Evolutionary conservation across 2,797 vertebrate genomes (phyloP).

Genomic region (Dermochelys coriacea): DNA sequence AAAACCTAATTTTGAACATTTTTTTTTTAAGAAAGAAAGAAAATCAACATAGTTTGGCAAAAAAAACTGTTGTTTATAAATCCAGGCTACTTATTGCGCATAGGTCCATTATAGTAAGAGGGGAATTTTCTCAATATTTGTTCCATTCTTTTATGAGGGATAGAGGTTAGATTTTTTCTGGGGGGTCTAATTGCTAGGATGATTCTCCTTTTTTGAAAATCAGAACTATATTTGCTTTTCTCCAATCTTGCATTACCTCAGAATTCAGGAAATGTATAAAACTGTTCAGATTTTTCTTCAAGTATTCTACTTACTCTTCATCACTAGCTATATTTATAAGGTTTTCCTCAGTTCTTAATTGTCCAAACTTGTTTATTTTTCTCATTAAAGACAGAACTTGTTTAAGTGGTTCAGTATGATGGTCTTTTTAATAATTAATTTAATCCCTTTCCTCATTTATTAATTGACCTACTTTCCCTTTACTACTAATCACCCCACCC

Average conservation of each 20-base stretch:
- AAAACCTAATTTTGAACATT: slow-evolving; percentile 60
- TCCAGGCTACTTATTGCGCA: background rate
- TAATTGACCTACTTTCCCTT: slow-evolving; percentile 15
- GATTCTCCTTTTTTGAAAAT: background rate
- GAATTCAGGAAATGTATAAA: background rate
- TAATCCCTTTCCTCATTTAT: slow-evolving; percentile 37
- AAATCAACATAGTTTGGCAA: slow-evolving; percentile 25
- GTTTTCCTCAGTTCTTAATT: slow-evolving; percentile 31
- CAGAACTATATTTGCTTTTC: slow-evolving; percentile 12
- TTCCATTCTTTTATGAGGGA: slow-evolving; percentile 23
- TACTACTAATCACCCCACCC: background rate
- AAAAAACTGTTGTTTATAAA: slow-evolving; percentile 35
- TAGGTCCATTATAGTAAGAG: background rate
- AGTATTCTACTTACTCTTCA: background rate
- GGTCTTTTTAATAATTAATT: slow-evolving; percentile 6
- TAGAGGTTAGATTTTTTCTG: background rate
- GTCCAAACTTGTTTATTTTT: slow-evolving; percentile 15
- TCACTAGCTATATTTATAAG: slow-evolving; percentile 16
- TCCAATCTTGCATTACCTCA: background rate
- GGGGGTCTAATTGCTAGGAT: background rate
- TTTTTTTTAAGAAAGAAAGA: slow-evolving; percentile 10
- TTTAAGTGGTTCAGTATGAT: slow-evolving; percentile 31
- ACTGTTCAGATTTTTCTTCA: background rate
- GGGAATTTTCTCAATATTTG: background rate
- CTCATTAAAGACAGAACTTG: slow-evolving; percentile 28